Evolutionary conservation across 2,888 invertebrate genomes (phyloP).

Genomic region (Eupithecia dodoneata): DNA sequence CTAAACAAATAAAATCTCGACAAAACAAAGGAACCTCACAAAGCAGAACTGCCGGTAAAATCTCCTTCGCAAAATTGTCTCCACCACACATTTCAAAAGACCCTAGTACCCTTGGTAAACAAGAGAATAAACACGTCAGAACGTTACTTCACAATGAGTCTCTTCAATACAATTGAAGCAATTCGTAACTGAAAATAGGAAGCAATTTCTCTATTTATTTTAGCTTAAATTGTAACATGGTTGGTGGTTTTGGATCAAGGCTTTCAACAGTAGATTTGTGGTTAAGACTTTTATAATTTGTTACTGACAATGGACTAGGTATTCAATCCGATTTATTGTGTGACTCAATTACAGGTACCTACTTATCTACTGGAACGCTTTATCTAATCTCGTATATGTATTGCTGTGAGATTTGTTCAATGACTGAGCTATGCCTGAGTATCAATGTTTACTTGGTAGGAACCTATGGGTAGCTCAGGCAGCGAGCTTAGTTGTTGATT

Average conservation of each 20-base stretch:
- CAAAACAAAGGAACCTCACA: conserved; percentile 16
- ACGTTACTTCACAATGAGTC: conserved; percentile 23
- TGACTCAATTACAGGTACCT: not conserved
- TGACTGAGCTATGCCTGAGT: not conserved
- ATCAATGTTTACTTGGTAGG: not conserved
- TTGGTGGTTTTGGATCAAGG: conserved; percentile 11
- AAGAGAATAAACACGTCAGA: conserved; percentile 22
- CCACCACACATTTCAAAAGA: conserved; percentile 24
- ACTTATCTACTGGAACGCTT: too few relatives aligned
- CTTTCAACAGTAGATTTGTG: not conserved
- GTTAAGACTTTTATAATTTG: not conserved
- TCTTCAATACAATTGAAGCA: conserved; percentile 35
- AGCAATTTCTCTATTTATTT: conserved; percentile 35
- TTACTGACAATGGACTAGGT: not conserved
- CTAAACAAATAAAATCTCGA: conserved; percentile 13
- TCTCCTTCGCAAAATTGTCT: conserved; percentile 17
- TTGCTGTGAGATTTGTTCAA: not conserved
- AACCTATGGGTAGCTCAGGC: not conserved
- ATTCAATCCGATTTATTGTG: not conserved
- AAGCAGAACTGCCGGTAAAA: conserved; percentile 4
- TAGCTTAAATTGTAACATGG: conserved; percentile 25
- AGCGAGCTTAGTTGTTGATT: not conserved
- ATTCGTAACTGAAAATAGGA: conserved; percentile 35
- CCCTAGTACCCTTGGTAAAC: conserved; percentile 18
- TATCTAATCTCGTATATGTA: not conserved